A percentile compares a stretch with the other conserved stretches of the same genome.
These are phyloP conservation scores for Synergus gifuensis DNA, from an alignment of 2,888 invertebrate genomes.

Conservation along the genomic window DNA sequence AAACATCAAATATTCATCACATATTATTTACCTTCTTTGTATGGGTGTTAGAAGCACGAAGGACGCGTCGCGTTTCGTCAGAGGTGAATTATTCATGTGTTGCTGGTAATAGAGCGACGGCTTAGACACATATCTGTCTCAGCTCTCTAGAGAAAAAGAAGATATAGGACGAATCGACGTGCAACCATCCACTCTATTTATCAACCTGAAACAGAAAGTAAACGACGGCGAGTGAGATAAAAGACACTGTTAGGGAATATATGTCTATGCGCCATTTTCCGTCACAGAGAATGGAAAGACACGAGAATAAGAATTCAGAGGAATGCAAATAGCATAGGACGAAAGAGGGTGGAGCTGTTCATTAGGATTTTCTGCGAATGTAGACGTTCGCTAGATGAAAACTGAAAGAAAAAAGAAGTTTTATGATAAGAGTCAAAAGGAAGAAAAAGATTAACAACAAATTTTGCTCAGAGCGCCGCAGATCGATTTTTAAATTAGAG, in stretches of 20 bases:
- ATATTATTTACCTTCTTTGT: conserved; percentile 7
- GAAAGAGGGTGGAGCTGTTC: conserved; percentile 42
- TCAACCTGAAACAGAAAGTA: conserved; percentile 33
- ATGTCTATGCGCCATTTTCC: conserved; percentile 25
- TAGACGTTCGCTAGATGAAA: conserved; percentile 49
- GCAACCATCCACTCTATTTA: conserved; percentile 27
- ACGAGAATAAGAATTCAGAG: conserved; percentile 27
- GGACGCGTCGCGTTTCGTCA: neutral
- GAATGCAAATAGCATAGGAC: conserved; percentile 32
- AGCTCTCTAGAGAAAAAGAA: neutral
- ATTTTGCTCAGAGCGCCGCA: too few relatives aligned
- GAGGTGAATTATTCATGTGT: conserved; percentile 31
- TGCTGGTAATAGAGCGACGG: conserved; percentile 1
- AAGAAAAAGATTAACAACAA: conserved; percentile 39
- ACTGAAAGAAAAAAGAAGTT: conserved; percentile 49
- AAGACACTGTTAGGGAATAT: conserved; percentile 26
- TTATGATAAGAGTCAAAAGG: conserved; percentile 39
- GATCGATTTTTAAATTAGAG: too few relatives aligned
- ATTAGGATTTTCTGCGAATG: conserved; percentile 45
- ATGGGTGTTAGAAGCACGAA: neutral
- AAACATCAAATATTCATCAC: conserved; percentile 9
- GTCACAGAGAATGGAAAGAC: conserved; percentile 12
- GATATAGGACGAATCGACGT: conserved; percentile 29
- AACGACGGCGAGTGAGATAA: conserved; percentile 18
- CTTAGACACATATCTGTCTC: neutral